Evolutionary conservation across 92 coral and sea anemone genomes (phyloP), one percentile per base, ranked within the genome.

Genomic region (Epizoanthus rinbou): DNA sequence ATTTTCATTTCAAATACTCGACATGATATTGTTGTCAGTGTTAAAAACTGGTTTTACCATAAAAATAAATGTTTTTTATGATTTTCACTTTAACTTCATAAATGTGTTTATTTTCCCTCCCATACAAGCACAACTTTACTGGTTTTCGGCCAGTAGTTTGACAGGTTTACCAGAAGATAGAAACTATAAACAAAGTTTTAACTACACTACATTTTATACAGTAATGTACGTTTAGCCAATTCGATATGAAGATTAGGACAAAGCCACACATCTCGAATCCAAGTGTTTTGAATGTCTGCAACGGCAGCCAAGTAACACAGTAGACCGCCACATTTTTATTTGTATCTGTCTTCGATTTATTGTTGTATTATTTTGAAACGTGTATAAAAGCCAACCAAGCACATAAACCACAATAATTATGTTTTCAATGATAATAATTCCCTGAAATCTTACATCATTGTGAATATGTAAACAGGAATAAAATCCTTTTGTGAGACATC

Each of bases 391-490:
- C 57, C 58, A 21, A 24, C 58, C 60, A 50, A 60, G 15, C 41
- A 37, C 17, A 43, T 62, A 10, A 0, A 10, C 54, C 54, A 50
- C 54, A 11, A 23, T 43, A 10, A 41, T 9, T 78, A 23, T 78
- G 82, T 78, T 78, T 78, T 63, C n/a, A 78, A 39, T 62, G 15
- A 78, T 10, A 78, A 78, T 11, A 13, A 25, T 78, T 59, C 57
- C 21, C 72, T 22, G 53, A 78, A 78, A 60, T 78, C 82, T 78
- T 78, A 78, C 82, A 78, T 78, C 82, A 78, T 78, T 62, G 63
- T 37, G 16, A 78, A 37, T 62, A 78, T 78, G 82, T 78, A 78
- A 78, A 78, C 82, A 78, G 5, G 58, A 5, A 57, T 41, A 78
- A 59, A 78, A 62, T 53, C 59, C 70, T 62, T 78, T 78, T 60